Percentiles rank a stretch among this genome's conserved stretches.
These are phyloP conservation scores for Antigone vipio DNA, from an alignment of 2,113 vertebrate genomes.

Conservation along the genomic window DNA sequence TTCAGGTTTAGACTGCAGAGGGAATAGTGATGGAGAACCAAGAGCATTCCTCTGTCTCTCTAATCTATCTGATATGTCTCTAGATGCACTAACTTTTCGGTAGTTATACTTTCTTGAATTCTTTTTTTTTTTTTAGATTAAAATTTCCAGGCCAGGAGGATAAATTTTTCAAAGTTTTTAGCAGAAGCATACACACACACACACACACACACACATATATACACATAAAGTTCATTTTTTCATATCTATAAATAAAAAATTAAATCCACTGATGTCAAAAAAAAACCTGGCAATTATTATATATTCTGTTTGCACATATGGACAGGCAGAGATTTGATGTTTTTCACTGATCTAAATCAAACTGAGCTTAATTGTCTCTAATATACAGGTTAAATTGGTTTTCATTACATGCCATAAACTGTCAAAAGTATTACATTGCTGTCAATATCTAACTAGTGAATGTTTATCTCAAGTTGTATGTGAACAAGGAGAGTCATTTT, in stretches of 20 bases:
- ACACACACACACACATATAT: too few relatives aligned
- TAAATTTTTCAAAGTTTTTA: neutral
- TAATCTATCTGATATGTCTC: neutral
- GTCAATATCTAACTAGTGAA: neutral
- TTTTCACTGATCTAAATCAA: neutral
- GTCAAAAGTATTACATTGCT: neutral
- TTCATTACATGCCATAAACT: neutral
- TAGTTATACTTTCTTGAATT: neutral
- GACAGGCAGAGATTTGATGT: neutral
- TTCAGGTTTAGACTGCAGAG: constrained; percentile 7
- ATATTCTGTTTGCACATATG: neutral
- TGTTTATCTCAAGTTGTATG: neutral
- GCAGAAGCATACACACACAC: neutral
- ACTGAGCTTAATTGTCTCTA: neutral
- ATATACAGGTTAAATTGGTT: neutral
- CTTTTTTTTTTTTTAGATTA: neutral
- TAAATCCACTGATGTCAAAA: neutral
- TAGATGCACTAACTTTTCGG: neutral
- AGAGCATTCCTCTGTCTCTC: neutral
- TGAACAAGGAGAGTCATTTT: neutral
- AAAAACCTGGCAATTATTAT: neutral
- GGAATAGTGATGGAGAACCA: neutral
- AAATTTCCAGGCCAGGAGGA: neutral
- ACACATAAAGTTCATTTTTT: neutral
- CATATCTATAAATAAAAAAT: neutral